Conservation (phyloP, 2,888 invertebrate species). For the Aphodius sticticus region DNA sequence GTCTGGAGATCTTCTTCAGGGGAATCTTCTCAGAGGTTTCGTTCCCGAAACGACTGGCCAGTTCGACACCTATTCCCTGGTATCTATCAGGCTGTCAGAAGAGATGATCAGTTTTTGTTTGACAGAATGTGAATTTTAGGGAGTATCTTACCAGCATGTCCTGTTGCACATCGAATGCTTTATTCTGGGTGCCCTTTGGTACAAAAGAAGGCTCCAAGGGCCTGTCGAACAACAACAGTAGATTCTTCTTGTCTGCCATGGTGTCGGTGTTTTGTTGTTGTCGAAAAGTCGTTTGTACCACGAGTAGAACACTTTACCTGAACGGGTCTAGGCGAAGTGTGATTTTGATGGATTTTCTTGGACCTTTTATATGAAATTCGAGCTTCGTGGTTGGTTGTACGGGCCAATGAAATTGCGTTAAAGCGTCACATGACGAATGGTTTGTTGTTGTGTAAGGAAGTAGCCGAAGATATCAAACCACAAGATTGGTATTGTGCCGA, state of each 20-base stretch:
- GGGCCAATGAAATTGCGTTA: not conserved
- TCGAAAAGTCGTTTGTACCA: not conserved
- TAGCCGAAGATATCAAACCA: not conserved
- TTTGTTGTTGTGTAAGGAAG: not conserved
- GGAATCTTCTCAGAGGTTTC: conserved; percentile 64
- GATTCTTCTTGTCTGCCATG: conserved; percentile 61
- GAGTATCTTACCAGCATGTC: conserved; percentile 66
- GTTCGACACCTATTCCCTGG: conserved; percentile 64
- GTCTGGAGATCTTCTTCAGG: conserved; percentile 64
- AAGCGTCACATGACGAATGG: not conserved
- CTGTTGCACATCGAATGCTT: conserved; percentile 68
- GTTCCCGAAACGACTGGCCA: conserved; percentile 69
- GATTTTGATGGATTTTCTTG: not conserved
- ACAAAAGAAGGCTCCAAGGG: conserved; percentile 81
- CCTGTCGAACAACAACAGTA: conserved; percentile 75
- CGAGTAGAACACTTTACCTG: not conserved
- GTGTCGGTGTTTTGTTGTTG: not conserved
- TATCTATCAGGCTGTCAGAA: conserved; percentile 63
- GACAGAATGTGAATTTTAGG: not conserved
- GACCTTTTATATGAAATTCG: not conserved
- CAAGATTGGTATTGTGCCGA: not conserved
- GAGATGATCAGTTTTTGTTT: conserved; percentile 18
- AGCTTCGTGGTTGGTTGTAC: not conserved
- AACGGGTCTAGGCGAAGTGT: not conserved
- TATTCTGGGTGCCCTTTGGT: conserved; percentile 73